A percentile compares a stretch with the other conserved stretches of the same genome.
phyloP scores from a whole-genome alignment of 1,140 invertebrate genomes.

The Leguminivora glycinivorella region DNA sequence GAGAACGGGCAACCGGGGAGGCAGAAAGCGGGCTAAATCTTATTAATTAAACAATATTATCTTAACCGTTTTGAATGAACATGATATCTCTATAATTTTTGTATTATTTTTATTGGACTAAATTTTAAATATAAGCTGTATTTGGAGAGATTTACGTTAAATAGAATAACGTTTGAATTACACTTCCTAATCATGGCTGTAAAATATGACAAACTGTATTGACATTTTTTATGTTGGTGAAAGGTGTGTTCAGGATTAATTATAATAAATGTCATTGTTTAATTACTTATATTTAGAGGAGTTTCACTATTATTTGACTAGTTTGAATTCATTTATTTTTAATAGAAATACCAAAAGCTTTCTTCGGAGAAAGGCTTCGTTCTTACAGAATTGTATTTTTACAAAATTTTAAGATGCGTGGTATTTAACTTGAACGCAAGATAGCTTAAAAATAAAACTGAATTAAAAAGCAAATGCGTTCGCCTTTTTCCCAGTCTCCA shows the following conservation, averaged over 20 bases:
- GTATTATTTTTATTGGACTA: not conserved
- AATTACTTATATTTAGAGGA: not conserved
- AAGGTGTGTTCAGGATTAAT: not conserved
- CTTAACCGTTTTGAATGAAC: too few relatives aligned
- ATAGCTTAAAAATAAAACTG: not conserved
- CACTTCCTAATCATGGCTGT: conserved; percentile 11
- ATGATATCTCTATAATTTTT: not conserved
- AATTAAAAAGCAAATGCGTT: not conserved
- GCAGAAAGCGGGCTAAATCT: conserved; percentile 48
- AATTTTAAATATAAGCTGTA: not conserved
- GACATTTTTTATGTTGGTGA: conserved; percentile 23
- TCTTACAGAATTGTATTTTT: not conserved
- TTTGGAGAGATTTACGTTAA: not conserved
- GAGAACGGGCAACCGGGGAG: conserved; percentile 67
- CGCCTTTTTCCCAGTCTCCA: not conserved
- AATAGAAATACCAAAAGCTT: not conserved
- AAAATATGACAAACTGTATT: conserved; percentile 22
- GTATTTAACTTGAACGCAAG: not conserved
- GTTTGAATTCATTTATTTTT: too few relatives aligned
- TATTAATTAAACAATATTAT: conserved; percentile 38
- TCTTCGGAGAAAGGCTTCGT: not conserved
- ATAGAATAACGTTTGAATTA: not conserved
- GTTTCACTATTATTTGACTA: not conserved
- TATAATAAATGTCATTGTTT: conserved; percentile 3
- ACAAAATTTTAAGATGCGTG: not conserved